Percentiles rank a stretch among this genome's conserved stretches.
phyloP scores from a whole-genome alignment of 1,140 invertebrate species.

The Meteorus sp. region DNA sequence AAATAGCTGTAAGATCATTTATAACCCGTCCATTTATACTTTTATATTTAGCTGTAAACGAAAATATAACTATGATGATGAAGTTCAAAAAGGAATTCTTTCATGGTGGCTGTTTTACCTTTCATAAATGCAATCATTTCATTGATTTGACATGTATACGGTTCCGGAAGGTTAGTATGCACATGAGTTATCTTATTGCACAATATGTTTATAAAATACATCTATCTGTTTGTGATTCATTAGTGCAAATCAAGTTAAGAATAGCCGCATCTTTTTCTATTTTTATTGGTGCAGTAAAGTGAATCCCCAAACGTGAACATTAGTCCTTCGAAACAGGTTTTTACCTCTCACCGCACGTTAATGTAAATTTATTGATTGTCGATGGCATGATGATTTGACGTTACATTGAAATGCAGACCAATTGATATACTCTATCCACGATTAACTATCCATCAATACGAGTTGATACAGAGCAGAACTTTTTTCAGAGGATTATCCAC shows the following conservation, averaged over 20 bases:
- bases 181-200: no score
- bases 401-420: background rate
- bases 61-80: background rate
- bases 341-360: background rate
- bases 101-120: no score
- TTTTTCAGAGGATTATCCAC: no score
- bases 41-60: background rate
- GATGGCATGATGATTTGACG: background rate
- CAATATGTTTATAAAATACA: no score
- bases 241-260: background rate
- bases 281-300: background rate
- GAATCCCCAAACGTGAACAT: background rate
- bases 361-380: background rate
- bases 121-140: no score
- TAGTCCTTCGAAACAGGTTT: conserved; percentile 5
- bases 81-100: background rate
- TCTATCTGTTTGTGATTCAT: no score
- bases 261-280: background rate
- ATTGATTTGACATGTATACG: no score
- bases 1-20: no score
- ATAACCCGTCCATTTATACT: background rate
- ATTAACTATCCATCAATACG: no score
- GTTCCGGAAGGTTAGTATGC: no score
- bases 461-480: no score
- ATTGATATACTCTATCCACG: no score